These are phyloP conservation scores for Amphipyra tragopoginis DNA, from an alignment of 2,888 invertebrate species.

Conservation along the genomic window DNA sequence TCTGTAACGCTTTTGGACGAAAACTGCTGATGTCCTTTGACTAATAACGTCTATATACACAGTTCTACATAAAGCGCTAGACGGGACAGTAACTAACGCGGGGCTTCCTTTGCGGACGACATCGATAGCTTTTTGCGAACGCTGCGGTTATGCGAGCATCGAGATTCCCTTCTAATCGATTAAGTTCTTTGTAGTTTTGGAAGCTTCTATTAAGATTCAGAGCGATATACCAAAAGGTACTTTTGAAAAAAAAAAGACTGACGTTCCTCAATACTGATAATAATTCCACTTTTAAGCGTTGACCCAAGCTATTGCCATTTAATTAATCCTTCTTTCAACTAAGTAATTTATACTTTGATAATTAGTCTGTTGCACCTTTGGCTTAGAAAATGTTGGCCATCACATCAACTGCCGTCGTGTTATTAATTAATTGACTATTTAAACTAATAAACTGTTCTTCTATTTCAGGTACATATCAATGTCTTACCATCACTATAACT, in stretches of 20 bases:
- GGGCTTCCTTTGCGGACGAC: slow-evolving; percentile 50
- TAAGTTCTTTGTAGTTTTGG: slow-evolving; percentile 39
- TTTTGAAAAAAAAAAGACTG: no score
- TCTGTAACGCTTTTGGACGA: no score
- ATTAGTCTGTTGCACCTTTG: no score
- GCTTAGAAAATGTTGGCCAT: no score
- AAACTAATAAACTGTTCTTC: slow-evolving; percentile 19
- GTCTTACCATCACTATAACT: not conserved
- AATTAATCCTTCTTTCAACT: no score
- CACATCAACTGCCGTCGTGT: no score
- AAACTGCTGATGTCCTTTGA: not conserved
- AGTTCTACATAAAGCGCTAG: slow-evolving; percentile 9
- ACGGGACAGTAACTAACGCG: slow-evolving; percentile 6
- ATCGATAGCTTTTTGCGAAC: slow-evolving; percentile 43
- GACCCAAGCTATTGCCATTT: no score
- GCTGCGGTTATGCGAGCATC: slow-evolving; percentile 36
- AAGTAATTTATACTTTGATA: no score
- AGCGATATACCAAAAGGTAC: no score
- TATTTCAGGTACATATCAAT: slow-evolving; percentile 53
- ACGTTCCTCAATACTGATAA: no score
- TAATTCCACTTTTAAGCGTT: no score
- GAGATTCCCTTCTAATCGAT: slow-evolving; percentile 40
- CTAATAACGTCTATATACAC: not conserved
- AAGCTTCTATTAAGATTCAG: not conserved
- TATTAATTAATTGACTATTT: not conserved